Evolutionary conservation across 2,113 vertebrate genomes (phyloP), one percentile per base, ranked within the genome.

Genomic region (Junco hyemalis): DNA sequence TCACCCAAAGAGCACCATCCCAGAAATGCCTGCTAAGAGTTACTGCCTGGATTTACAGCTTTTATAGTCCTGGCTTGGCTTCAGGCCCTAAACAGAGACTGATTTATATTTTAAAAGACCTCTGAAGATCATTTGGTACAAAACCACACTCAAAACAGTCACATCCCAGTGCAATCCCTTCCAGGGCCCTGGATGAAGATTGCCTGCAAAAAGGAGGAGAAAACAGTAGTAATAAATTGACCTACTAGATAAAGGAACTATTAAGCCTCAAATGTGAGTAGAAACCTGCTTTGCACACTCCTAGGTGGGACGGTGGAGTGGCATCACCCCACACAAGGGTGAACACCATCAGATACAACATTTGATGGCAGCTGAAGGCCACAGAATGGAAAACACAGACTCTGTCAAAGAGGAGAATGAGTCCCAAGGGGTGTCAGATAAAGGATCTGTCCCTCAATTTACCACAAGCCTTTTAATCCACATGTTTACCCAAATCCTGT

Each of bases 251-350:
- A 23, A 76, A 86, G 19, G 8, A n/a, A 1, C 5, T 40, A 15
- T 60, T 29, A n/a, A 36, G 33, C 13, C 24, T 65, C 51, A 68
- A 42, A 31, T 50, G 14, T 21, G 53, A 31, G 36, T 44, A 57
- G 61, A 59, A 76, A 31, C 1, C 16, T 36, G 21, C 44, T 65
- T 19, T 33, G 4, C 17, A 38, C 17, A 18, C 7, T 24, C 11
- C 4, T 14, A 3, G 19, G 21, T 26, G 73, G 28, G 29, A 5
- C 2, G 56, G 40, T 4, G 14, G 6, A 38, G 24, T 6, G 26
- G 2, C 21, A 40, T 57, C 3, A 1, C 35, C 10, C 14, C 14
- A 11, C 12, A 11, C 3, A 19, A 5, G 6, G 14, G 14, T 45
- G 35, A 77, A 13, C 9, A 60, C 2, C n/a, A 28, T 22, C 47